Evolutionary conservation across 2,113 vertebrate species (phyloP).

Genomic region (Thamnophis sirtalis): DNA sequence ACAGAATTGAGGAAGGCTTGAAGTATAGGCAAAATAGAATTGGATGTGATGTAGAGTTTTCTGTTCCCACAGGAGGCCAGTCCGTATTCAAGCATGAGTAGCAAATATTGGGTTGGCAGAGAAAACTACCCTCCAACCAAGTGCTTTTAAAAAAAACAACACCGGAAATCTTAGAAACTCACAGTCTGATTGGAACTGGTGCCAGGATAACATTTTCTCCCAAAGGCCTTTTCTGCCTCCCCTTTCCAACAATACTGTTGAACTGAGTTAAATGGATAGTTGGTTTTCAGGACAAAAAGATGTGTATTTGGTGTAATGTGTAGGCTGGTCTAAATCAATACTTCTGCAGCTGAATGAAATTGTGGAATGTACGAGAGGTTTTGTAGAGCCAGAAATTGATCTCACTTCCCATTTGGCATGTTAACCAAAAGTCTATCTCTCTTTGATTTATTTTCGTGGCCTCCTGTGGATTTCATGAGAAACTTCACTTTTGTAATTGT

Average conservation of each 20-base stretch:
- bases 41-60: background rate
- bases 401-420: rapidly evolving
- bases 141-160: background rate
- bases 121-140: background rate
- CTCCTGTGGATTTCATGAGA: constrained; percentile 39
- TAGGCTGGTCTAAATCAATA: background rate
- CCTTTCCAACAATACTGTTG: background rate
- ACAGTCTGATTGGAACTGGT: background rate
- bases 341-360: rapidly evolving
- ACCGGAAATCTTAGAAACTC: background rate
- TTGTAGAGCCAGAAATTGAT: background rate
- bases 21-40: background rate
- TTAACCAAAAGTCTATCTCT: background rate
- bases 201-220: background rate
- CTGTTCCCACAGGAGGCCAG: background rate
- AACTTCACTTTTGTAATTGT: constrained; percentile 41
- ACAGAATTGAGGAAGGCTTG: background rate
- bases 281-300: background rate
- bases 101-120: background rate
- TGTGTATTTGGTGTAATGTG: background rate
- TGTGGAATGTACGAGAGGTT: background rate
- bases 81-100: background rate
- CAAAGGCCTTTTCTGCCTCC: background rate
- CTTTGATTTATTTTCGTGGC: constrained; percentile 6
- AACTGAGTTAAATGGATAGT: background rate